Conservation (phyloP, 1,140 invertebrate genomes). For the Trachymyrmex septentrionalis region DNA sequence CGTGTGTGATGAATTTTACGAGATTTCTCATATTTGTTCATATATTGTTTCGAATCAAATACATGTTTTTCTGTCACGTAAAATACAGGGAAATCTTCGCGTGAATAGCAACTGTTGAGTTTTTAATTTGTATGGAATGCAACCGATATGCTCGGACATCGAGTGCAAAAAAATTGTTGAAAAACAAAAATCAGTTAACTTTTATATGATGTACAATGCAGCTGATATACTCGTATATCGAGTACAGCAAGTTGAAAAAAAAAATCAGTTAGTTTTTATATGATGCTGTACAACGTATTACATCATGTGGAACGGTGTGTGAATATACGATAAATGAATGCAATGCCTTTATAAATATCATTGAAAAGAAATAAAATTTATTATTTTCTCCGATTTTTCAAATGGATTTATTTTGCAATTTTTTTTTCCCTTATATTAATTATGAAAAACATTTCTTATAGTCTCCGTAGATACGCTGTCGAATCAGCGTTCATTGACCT, state of each 20-base stretch:
- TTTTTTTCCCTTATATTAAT: neutral
- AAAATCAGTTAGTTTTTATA: conserved; percentile 45
- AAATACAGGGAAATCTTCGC: conserved; percentile 43
- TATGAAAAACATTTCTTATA: neutral
- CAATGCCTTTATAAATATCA: conserved; percentile 21
- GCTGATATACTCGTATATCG: neutral
- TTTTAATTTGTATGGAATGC: conserved; percentile 55
- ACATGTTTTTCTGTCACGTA: neutral
- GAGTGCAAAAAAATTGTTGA: conserved; percentile 28
- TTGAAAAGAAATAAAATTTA: neutral
- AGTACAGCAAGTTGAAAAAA: conserved; percentile 18
- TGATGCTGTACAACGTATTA: conserved; percentile 29
- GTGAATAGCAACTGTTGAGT: conserved; percentile 17
- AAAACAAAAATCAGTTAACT: conserved; percentile 40
- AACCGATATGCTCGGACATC: neutral
- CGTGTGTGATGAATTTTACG: conserved; percentile 15
- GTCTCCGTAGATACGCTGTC: neutral
- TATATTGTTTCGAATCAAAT: conserved; percentile 10
- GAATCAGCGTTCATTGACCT: neutral
- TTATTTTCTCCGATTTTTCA: neutral
- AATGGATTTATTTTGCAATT: neutral
- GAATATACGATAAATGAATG: conserved; percentile 41
- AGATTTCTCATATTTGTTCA: conserved; percentile 18
- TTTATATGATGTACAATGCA: conserved; percentile 36
- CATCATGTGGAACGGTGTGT: conserved; percentile 18